Conservation (phyloP, 2,888 invertebrate genomes). For the Caenorhabditis sp. region DNA sequence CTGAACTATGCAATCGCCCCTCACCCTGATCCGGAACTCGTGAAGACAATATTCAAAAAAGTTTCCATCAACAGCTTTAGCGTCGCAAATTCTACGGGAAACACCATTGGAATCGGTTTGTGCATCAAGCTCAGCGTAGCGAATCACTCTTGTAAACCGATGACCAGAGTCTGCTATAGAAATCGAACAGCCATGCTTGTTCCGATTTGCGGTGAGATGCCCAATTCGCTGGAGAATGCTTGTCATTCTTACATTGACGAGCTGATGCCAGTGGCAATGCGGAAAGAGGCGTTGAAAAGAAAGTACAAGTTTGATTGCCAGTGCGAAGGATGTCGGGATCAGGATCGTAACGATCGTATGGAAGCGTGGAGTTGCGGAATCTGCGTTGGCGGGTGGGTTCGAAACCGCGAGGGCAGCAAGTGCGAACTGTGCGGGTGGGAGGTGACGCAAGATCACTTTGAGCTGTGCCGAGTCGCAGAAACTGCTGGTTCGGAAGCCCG, state of each 20-base stretch:
- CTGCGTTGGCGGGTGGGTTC: constrained; percentile 44
- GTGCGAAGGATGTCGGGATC: constrained; percentile 71
- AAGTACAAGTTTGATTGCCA: constrained; percentile 70
- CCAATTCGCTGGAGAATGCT: constrained; percentile 28
- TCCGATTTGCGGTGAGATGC: constrained; percentile 31
- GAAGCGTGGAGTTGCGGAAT: constrained; percentile 60
- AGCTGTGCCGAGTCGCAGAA: constrained; percentile 43
- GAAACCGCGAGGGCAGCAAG: not conserved
- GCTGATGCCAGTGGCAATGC: constrained; percentile 43
- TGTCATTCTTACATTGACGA: constrained; percentile 70
- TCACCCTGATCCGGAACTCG: constrained; percentile 16
- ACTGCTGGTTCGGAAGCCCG: constrained; percentile 15
- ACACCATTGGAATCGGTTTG: constrained; percentile 67
- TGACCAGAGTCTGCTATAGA: constrained; percentile 60
- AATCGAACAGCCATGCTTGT: constrained; percentile 45
- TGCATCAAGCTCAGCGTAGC: constrained; percentile 70
- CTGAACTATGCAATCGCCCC: constrained; percentile 13
- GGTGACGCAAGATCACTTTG: constrained; percentile 50
- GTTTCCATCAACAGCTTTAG: constrained; percentile 59
- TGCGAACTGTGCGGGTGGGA: constrained; percentile 62
- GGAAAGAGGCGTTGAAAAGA: constrained; percentile 45
- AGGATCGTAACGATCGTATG: constrained; percentile 61
- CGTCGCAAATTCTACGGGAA: constrained; percentile 52
- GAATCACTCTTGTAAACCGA: constrained; percentile 72
- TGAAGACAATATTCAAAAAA: constrained; percentile 49